Conservation (phyloP, 1,140 invertebrate species). For the Drosophila sechellia region DNA sequence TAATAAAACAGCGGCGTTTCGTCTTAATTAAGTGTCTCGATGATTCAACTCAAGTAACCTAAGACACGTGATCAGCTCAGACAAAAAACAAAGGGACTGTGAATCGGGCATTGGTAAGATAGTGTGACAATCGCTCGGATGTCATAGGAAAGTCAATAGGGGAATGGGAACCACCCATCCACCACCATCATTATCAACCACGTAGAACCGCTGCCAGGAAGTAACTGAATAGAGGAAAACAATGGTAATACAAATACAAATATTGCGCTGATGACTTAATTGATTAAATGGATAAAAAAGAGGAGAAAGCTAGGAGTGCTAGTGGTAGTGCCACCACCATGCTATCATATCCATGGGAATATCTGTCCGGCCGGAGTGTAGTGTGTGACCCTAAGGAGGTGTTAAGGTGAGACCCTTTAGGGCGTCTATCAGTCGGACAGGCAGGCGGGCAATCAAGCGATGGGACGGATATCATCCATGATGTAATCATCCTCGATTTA, state of each 20-base stretch:
- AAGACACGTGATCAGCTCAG: conserved; percentile 57
- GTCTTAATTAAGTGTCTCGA: conserved; percentile 46
- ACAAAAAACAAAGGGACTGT: conserved; percentile 69
- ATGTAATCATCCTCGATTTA: conserved; percentile 43
- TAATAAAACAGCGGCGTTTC: conserved; percentile 51
- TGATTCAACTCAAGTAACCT: conserved; percentile 28
- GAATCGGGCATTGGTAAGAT: conserved; percentile 61
- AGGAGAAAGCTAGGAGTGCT: conserved; percentile 31
- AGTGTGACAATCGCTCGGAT: conserved; percentile 49
- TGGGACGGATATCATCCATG: conserved; percentile 16
- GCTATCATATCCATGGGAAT: conserved; percentile 39
- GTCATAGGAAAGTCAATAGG: conserved; percentile 56
- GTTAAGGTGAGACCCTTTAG: conserved; percentile 53
- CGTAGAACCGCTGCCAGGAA: conserved; percentile 4
- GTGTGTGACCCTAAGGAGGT: conserved; percentile 52
- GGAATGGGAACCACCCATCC: conserved; percentile 12
- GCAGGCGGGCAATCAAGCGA: conserved; percentile 29
- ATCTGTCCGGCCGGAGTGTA: conserved; percentile 17
- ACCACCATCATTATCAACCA: conserved; percentile 18
- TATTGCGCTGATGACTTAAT: conserved; percentile 61
- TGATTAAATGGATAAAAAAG: conserved; percentile 65
- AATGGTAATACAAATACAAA: conserved; percentile 50
- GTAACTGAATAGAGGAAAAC: conserved; percentile 21
- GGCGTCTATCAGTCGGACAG: conserved; percentile 39
- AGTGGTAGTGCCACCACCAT: conserved; percentile 28